Evolutionary conservation across 2,888 invertebrate species (phyloP).

Genomic region (Omphaloscelis lunosa): DNA sequence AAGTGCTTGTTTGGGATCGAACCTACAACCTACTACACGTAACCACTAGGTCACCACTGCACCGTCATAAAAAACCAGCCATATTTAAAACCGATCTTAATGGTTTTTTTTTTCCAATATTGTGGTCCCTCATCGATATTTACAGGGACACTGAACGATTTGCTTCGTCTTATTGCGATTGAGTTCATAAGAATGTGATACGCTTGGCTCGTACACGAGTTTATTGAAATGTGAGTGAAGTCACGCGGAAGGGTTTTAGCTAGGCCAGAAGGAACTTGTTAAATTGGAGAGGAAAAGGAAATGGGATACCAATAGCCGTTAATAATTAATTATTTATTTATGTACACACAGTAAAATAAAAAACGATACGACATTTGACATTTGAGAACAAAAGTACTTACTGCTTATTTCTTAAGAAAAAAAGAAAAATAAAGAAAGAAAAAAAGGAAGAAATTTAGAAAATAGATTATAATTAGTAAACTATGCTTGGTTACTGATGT

Average conservation of each 20-base stretch:
- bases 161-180: constrained; percentile 35
- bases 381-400: no score
- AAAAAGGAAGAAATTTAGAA: no score
- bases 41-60: no score
- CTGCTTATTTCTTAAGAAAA: no score
- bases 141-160: constrained; percentile 16
- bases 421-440: no score
- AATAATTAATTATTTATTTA: neutral
- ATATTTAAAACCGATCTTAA: constrained; percentile 17
- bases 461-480: neutral
- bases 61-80: neutral
- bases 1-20: no score
- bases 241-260: constrained; percentile 16
- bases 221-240: constrained; percentile 26
- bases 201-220: constrained; percentile 11
- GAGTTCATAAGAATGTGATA: constrained; percentile 32
- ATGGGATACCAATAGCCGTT: constrained; percentile 4
- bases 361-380: no score
- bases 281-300: constrained; percentile 9
- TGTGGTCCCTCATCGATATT: constrained; percentile 28
- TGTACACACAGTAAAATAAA: neutral
- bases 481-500: neutral
- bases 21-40: no score
- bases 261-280: constrained; percentile 1
- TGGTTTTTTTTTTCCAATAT: constrained; percentile 15